Conservation (phyloP, 1,140 invertebrate genomes). For the Armadillidium nasatum region DNA sequence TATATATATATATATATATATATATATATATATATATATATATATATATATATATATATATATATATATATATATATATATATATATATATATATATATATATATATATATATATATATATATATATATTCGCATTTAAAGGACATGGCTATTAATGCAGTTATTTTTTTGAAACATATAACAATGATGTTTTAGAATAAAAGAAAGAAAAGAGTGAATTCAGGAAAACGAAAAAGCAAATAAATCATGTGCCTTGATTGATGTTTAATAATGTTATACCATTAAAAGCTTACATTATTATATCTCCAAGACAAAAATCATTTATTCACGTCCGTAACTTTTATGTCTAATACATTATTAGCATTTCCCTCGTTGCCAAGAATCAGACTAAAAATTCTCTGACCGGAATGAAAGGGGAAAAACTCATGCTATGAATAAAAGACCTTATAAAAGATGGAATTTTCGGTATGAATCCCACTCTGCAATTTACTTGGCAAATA, state of each 20-base stretch:
- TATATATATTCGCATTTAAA: no score
- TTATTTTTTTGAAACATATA: no score
- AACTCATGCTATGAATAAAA: not conserved
- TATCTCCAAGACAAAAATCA: not conserved
- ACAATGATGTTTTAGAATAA: no score
- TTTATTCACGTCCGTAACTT: not conserved
- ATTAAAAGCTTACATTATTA: not conserved
- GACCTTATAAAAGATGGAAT: not conserved
- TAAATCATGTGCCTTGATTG: not conserved
- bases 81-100: no score
- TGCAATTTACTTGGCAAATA: not conserved
- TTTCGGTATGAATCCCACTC: not conserved
- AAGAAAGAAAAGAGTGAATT: no score
- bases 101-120: no score
- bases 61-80: no score
- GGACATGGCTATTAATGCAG: no score
- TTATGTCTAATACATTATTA: constrained; percentile 14
- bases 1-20: no score
- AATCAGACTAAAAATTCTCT: not conserved
- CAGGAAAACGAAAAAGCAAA: not conserved
- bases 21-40: no score
- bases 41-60: no score
- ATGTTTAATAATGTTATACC: not conserved
- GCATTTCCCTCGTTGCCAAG: not conserved
- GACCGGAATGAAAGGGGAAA: not conserved